These are phyloP conservation scores for Nyleta sp. DNA, from an alignment of 2,888 invertebrate genomes.

Conservation along the genomic window DNA sequence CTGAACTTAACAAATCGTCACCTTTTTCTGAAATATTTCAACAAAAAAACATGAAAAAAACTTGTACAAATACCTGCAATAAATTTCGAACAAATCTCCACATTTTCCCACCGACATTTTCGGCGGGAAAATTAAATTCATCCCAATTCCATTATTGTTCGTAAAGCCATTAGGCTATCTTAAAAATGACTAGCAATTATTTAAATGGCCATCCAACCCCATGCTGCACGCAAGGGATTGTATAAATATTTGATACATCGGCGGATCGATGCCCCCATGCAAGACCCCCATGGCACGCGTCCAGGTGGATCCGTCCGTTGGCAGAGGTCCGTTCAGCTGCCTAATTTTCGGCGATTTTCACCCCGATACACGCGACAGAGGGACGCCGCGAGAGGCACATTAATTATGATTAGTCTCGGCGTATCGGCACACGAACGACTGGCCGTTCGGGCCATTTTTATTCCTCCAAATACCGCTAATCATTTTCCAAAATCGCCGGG, in stretches of 20 bases:
- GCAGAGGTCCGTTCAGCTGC: constrained; percentile 73
- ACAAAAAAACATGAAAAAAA: too few species aligned
- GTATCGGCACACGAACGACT: constrained; percentile 52
- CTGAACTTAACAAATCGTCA: too few species aligned
- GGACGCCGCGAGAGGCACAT: constrained; percentile 62
- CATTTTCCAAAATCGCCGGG: constrained; percentile 48
- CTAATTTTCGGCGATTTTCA: constrained; percentile 75
- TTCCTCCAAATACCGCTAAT: constrained; percentile 23
- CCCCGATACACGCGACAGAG: constrained; percentile 62
- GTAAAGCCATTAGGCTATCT: background rate
- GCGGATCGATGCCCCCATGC: constrained; percentile 55
- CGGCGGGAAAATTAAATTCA: constrained; percentile 6
- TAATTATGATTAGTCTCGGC: constrained; percentile 62
- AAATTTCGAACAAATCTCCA: too few species aligned
- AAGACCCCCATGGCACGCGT: constrained; percentile 71
- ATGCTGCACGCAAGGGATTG: constrained; percentile 30
- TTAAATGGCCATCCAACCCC: constrained; percentile 36
- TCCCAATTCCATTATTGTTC: background rate
- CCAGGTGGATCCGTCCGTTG: constrained; percentile 80
- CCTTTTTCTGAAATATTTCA: too few species aligned
- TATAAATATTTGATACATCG: constrained; percentile 27
- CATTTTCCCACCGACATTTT: too few species aligned
- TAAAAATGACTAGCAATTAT: constrained; percentile 49
- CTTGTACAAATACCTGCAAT: too few species aligned
- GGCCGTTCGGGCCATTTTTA: constrained; percentile 46